Percentiles rank a stretch among this genome's conserved stretches.
These are phyloP conservation scores for Drosophila mayaguana DNA, from an alignment of 2,888 invertebrate genomes.

Conservation along the genomic window DNA sequence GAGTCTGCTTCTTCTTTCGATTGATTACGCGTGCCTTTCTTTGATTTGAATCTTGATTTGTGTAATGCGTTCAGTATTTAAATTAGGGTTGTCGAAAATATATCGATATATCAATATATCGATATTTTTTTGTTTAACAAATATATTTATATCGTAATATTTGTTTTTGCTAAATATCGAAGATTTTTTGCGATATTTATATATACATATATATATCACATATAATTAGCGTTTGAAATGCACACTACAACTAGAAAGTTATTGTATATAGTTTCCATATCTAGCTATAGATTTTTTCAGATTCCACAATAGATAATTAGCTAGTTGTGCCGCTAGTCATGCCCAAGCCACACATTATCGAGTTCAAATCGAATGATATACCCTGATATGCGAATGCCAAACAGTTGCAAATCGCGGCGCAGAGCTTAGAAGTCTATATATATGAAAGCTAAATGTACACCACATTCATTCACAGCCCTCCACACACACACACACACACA, in stretches of 20 bases:
- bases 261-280: background rate
- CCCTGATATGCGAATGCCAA: slow-evolving; percentile 13
- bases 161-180: no score
- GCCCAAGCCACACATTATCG: background rate
- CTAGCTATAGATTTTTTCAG: background rate
- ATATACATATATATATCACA: no score
- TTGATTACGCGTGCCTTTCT: no score
- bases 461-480: background rate
- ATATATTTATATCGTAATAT: no score
- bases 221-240: no score
- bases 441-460: slow-evolving; percentile 6
- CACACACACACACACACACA: background rate
- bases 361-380: slow-evolving; percentile 19
- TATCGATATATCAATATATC: no score
- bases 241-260: background rate
- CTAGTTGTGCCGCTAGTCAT: background rate
- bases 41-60: no score
- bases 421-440: slow-evolving; percentile 18
- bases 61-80: no score
- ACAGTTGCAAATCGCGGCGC: slow-evolving; percentile 38
- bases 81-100: no score
- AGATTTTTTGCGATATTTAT: no score
- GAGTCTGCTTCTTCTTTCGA: no score
- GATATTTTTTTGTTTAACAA: no score
- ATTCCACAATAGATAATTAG: background rate